Conservation (phyloP, 1,140 invertebrate species). For the Argopecten irradians region DNA sequence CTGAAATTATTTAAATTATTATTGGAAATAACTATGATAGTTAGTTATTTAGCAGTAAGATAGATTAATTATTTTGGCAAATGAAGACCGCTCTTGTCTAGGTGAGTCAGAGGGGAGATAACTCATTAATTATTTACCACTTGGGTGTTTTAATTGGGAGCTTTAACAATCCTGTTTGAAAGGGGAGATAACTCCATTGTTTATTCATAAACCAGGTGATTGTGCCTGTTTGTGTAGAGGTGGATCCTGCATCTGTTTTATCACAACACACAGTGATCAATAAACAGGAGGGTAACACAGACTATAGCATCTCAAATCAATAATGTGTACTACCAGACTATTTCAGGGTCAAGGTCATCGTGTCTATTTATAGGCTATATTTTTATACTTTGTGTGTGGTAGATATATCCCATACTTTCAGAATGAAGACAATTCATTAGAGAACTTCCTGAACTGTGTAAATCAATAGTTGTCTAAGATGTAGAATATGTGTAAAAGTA, state of each 20-base stretch:
- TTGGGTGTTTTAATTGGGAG: no score
- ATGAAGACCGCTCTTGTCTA: no score
- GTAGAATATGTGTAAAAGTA: neutral
- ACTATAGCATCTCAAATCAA: neutral
- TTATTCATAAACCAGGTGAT: neutral
- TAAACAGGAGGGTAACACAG: neutral
- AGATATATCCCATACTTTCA: neutral
- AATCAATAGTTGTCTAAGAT: neutral
- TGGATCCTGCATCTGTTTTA: neutral
- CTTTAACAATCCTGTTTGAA: neutral
- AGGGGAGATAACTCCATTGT: neutral
- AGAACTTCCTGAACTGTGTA: neutral
- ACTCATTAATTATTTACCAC: no score
- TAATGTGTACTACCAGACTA: neutral
- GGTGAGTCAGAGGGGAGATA: no score
- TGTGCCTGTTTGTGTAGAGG: neutral
- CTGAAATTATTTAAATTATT: no score
- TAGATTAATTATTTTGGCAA: no score
- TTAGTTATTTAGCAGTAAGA: no score
- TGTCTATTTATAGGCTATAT: no score
- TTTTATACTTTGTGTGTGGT: neutral
- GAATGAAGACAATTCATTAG: constrained; percentile 10
- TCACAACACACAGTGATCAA: neutral
- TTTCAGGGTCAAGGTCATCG: neutral
- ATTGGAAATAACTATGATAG: no score